Evolutionary conservation across 2,888 invertebrate genomes (phyloP).

Genomic region (Euzetes globulus): DNA sequence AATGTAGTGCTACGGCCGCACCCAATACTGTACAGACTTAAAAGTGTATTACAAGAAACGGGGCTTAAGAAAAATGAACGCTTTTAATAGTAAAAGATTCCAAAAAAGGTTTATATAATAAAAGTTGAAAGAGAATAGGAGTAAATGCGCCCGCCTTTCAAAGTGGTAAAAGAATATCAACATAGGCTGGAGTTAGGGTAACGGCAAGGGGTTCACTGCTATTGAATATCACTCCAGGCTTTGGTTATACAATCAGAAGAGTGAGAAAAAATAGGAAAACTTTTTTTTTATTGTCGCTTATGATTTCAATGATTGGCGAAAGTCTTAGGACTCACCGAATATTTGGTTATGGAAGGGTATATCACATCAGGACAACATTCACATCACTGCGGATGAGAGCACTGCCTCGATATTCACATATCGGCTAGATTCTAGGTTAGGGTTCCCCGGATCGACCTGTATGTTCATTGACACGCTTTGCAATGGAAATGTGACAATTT

Average conservation of each 20-base stretch:
- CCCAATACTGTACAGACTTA: slow-evolving; percentile 19
- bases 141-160: slow-evolving; percentile 29
- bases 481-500: slow-evolving; percentile 3
- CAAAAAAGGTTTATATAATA: slow-evolving; percentile 29
- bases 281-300: not conserved
- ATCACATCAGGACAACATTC: not conserved
- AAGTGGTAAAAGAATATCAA: slow-evolving; percentile 10
- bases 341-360: slow-evolving; percentile 26
- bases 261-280: slow-evolving; percentile 10
- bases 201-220: not conserved
- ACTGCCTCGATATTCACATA: not conserved
- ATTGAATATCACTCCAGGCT: not conserved
- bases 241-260: not conserved
- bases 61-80: slow-evolving; percentile 28
- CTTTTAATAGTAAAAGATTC: slow-evolving; percentile 16
- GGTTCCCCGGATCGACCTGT: slow-evolving; percentile 14
- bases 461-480: slow-evolving; percentile 18
- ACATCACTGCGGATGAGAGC: not conserved
- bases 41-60: slow-evolving; percentile 26
- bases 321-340: not conserved
- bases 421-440: not conserved
- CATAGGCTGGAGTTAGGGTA: not conserved
- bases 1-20: slow-evolving; percentile 8
- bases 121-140: slow-evolving; percentile 23
- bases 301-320: not conserved